Evolutionary conservation across 2,888 invertebrate genomes (phyloP).

Genomic region (Caenorhabditis japonica): DNA sequence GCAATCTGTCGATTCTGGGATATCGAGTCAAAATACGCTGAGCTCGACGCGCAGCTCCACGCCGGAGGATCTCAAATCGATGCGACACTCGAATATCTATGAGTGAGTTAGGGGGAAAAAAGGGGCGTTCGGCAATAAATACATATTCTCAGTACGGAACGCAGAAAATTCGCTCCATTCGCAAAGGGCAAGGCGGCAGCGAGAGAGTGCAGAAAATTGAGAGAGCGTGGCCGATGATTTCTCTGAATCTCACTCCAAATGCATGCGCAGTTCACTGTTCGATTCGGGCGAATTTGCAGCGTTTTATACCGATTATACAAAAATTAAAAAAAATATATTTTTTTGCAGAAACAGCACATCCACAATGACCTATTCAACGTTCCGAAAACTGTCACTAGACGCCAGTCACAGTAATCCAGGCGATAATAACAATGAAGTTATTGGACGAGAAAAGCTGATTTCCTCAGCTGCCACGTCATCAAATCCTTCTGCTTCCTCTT

Average conservation of each 20-base stretch:
- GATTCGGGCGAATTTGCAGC: no score
- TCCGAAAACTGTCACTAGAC: slow-evolving; percentile 58
- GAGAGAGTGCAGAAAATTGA: no score
- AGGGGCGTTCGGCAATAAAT: no score
- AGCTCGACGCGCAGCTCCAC: slow-evolving; percentile 50
- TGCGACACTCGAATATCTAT: slow-evolving; percentile 44
- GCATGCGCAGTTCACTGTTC: no score
- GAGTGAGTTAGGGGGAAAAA: no score
- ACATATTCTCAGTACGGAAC: no score
- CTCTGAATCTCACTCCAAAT: no score
- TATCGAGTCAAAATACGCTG: slow-evolving; percentile 48
- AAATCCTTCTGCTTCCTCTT: no score
- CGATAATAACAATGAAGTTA: slow-evolving; percentile 11
- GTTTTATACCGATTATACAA: neutral
- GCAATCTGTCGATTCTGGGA: slow-evolving; percentile 59
- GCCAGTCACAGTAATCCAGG: slow-evolving; percentile 18
- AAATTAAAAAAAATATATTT: neutral
- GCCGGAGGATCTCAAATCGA: slow-evolving; percentile 38
- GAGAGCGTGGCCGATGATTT: no score
- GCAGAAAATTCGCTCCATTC: no score
- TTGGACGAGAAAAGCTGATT: neutral
- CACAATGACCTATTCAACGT: slow-evolving; percentile 59
- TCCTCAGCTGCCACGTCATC: no score
- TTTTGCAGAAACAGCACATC: slow-evolving; percentile 34
- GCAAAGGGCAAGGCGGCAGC: no score